A percentile compares a stretch with the other conserved stretches of the same genome.
phyloP scores from a whole-genome alignment of 2,113 vertebrate species.

The Sphyrna mokarran region DNA sequence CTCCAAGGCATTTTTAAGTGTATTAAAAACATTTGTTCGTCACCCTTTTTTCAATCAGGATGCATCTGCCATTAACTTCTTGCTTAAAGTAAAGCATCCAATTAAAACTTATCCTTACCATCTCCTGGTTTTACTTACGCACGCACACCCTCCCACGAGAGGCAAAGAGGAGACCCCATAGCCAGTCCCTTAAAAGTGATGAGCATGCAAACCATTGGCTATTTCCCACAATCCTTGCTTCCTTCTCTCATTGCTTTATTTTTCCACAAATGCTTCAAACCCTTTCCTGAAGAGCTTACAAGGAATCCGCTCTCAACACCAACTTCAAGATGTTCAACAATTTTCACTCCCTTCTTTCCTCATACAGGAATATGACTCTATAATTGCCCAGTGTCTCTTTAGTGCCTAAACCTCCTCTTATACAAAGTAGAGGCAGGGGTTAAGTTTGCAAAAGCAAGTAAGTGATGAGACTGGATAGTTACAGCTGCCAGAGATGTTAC shows the following conservation, averaged over 20 bases:
- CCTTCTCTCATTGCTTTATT: background rate
- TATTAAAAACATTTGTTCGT: background rate
- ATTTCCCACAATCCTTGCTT: background rate
- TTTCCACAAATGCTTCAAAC: background rate
- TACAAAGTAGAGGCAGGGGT: background rate
- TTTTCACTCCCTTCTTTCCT: background rate
- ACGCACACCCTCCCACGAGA: background rate
- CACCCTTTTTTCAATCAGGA: background rate
- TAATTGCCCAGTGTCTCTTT: background rate
- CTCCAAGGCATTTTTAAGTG: background rate
- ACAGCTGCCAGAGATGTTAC: background rate
- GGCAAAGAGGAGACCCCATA: background rate
- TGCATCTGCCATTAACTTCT: background rate
- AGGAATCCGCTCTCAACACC: background rate
- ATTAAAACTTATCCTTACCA: background rate
- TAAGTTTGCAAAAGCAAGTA: background rate
- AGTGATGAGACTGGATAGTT: background rate
- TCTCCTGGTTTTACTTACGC: no score
- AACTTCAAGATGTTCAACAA: background rate
- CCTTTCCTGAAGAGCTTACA: background rate
- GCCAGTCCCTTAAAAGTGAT: background rate
- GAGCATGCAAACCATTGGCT: background rate
- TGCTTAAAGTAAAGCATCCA: background rate
- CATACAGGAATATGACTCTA: background rate
- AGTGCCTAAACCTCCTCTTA: background rate